Evolutionary conservation across 2,888 invertebrate genomes (phyloP), one percentile per base, ranked within the genome.

Genomic region (Idaea dimidiata): DNA sequence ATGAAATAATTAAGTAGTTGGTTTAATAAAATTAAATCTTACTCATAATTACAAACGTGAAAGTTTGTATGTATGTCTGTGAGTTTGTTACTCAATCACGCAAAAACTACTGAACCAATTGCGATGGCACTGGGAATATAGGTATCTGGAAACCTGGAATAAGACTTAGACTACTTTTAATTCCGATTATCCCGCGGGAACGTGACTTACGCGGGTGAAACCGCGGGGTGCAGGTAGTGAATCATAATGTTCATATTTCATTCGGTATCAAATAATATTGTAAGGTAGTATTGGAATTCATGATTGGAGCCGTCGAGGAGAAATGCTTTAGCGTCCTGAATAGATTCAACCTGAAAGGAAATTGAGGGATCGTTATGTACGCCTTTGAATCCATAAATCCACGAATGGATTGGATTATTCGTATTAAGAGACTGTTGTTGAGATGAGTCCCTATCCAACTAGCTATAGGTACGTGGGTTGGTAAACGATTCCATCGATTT

Each of bases 291-390:
- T 80, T 71, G 76, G 74, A 76, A 77, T 73, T 77, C 72, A 78
- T 86, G 87, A 89, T 88, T 89, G 84, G 79, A 81, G 77, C 79
- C 77, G 80, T 73, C 75, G 74, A 75, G 79, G 79, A 84, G 86
- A 87, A 89, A 87, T 86, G 86, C 87, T 84, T 80, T 80, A 80
- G 79, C 79, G 78, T 80, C 81, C 83, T 86, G 87, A 88, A 89
- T 89, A 82, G 87, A 86, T 86, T 84, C 80, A 75, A 76, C 77
- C 80, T 88, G 84, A 86, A 87, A 86, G 90, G 87, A 90, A 89
- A 89, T 89, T 86, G 89, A 88, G 87, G 85, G 86, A 86, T 88
- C 88, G 88, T 89, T 88, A 86, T 79, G 82, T 83, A 77, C 80
- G 80, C 81, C 71, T 84, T 81, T 82, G 81, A 80, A 79, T 82